phyloP scores from a whole-genome alignment of 2,113 vertebrate genomes.

The Sander lucioperca region DNA sequence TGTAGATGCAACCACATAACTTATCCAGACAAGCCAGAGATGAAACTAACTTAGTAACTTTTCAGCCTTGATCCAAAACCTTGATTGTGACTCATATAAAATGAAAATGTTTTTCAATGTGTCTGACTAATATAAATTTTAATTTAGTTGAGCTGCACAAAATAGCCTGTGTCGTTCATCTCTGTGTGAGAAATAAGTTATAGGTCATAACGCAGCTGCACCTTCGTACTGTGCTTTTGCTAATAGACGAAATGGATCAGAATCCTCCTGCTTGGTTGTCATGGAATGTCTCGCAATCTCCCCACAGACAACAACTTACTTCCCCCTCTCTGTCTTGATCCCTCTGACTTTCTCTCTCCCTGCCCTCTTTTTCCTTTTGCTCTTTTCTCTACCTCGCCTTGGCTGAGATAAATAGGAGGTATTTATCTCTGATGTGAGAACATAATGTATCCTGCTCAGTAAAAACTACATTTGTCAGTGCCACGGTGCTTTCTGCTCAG shows the following conservation, averaged over 20 bases:
- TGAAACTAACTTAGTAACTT: background rate
- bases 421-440: slow-evolving; percentile 80
- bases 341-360: slow-evolving; percentile 54
- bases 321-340: slow-evolving; percentile 58
- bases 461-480: slow-evolving; percentile 85
- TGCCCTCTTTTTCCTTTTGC: slow-evolving; percentile 30
- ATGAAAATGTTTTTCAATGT: slow-evolving; percentile 12
- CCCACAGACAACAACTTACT: slow-evolving; percentile 61
- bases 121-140: slow-evolving; percentile 29
- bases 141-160: slow-evolving; percentile 24
- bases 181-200: slow-evolving; percentile 49
- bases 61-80: slow-evolving; percentile 3
- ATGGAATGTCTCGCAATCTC: slow-evolving; percentile 73
- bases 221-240: slow-evolving; percentile 39
- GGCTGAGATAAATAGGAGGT: slow-evolving; percentile 82
- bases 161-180: slow-evolving; percentile 26
- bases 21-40: background rate
- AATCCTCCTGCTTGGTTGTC: slow-evolving; percentile 72
- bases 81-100: background rate
- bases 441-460: slow-evolving; percentile 77
- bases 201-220: slow-evolving; percentile 60
- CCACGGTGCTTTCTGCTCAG: slow-evolving; percentile 75
- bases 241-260: slow-evolving; percentile 53
- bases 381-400: slow-evolving; percentile 53
- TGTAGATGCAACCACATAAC: background rate